Percentiles rank a stretch among this genome's conserved stretches.
These are phyloP conservation scores for Rattus norvegicus DNA, from an alignment of 2,113 vertebrate species.

Conservation along the genomic window GRCr8 NC_086027.1:83902501-83903000, in stretches of 20 bases:
- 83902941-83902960: neutral
- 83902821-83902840: neutral
- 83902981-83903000: neutral
- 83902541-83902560: neutral
- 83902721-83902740: neutral
- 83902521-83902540: neutral
- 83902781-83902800: neutral
- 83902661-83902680: neutral
- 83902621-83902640: conserved; percentile 77
- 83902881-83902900: neutral
- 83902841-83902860: neutral
- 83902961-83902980: neutral
- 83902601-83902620: conserved; percentile 65
- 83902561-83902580: neutral
- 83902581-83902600: neutral
- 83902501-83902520: neutral
- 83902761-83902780: neutral
- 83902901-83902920: neutral
- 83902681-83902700: neutral
- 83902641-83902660: conserved; percentile 71
- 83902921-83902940: neutral
- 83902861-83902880: neutral
- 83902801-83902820: neutral
- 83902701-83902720: neutral
- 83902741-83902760: conserved; percentile 3